Percentiles rank a stretch among this genome's conserved stretches.
phyloP scores from a whole-genome alignment of 2,888 invertebrate species.

The Zygaena filipendulae region DNA sequence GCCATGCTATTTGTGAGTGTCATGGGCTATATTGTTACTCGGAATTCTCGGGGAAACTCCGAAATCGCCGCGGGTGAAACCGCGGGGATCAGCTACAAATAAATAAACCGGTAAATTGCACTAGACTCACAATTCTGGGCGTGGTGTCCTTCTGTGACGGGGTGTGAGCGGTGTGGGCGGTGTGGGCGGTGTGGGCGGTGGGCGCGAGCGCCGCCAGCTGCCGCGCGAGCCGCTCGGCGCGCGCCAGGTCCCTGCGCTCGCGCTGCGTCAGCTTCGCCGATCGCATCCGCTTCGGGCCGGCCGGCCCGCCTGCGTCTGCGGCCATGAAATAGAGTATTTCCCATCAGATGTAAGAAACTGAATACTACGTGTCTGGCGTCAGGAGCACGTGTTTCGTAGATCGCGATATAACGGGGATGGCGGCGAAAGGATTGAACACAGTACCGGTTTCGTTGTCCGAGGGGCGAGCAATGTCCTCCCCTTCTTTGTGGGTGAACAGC shows the following conservation, averaged over 20 bases:
- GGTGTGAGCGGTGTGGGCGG: too few species aligned
- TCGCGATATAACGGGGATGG: too few species aligned
- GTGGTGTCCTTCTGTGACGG: constrained; percentile 6
- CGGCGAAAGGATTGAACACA: too few species aligned
- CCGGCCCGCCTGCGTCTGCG: constrained; percentile 11
- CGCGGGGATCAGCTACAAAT: too few species aligned
- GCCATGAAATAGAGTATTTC: constrained; percentile 1
- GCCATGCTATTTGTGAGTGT: too few species aligned
- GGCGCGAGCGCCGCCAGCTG: constrained; percentile 21
- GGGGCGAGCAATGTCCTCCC: constrained; percentile 14
- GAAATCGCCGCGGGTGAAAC: too few species aligned
- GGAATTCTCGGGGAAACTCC: too few species aligned
- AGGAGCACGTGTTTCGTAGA: too few species aligned
- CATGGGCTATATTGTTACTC: too few species aligned
- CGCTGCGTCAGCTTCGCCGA: constrained; percentile 20
- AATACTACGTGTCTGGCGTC: background rate
- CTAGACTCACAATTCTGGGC: constrained; percentile 39
- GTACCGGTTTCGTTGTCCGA: constrained; percentile 29
- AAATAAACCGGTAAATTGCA: too few species aligned
- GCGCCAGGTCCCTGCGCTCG: constrained; percentile 27
- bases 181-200: too few species aligned
- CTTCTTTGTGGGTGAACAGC: constrained; percentile 41
- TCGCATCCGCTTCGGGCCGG: constrained; percentile 11
- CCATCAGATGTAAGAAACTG: too few species aligned
- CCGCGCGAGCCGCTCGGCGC: constrained; percentile 38